Evolutionary conservation across 2,888 invertebrate species (phyloP).

Genomic region (Theretra japonica): DNA sequence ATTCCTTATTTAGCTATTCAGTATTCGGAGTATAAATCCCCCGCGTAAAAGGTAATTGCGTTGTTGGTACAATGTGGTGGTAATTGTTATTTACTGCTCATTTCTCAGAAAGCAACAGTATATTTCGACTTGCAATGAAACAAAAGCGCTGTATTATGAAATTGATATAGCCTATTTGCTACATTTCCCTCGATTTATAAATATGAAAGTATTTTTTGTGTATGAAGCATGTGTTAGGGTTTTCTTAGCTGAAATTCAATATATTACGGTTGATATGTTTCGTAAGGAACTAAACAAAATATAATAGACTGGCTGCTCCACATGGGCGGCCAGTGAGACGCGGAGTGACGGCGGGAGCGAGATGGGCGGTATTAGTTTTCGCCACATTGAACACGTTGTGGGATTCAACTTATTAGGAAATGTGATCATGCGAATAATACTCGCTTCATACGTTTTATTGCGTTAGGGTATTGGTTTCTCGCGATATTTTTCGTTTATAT

Average conservation of each 20-base stretch:
- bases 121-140: constrained; percentile 54
- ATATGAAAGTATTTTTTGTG: constrained; percentile 36
- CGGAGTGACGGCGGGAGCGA: constrained; percentile 63
- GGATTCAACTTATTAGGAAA: constrained; percentile 83
- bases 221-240: constrained; percentile 27
- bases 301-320: constrained; percentile 59
- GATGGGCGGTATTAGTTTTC: constrained; percentile 73
- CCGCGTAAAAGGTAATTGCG: constrained; percentile 49
- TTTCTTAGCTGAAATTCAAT: constrained; percentile 44
- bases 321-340: constrained; percentile 62
- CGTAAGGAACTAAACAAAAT: constrained; percentile 54
- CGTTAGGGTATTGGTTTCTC: constrained; percentile 68
- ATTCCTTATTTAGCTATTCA: constrained; percentile 42
- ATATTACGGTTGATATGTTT: constrained; percentile 42
- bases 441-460: constrained; percentile 82
- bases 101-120: constrained; percentile 53
- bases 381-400: constrained; percentile 80
- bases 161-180: constrained; percentile 46
- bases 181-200: constrained; percentile 41
- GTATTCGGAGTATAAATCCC: constrained; percentile 44
- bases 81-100: constrained; percentile 60
- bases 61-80: constrained; percentile 45
- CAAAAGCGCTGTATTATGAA: constrained; percentile 46
- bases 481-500: constrained; percentile 61
- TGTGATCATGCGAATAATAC: constrained; percentile 82